Evolutionary conservation across 2,113 vertebrate genomes (phyloP).

Genomic region (Cichladusa arquata): DNA sequence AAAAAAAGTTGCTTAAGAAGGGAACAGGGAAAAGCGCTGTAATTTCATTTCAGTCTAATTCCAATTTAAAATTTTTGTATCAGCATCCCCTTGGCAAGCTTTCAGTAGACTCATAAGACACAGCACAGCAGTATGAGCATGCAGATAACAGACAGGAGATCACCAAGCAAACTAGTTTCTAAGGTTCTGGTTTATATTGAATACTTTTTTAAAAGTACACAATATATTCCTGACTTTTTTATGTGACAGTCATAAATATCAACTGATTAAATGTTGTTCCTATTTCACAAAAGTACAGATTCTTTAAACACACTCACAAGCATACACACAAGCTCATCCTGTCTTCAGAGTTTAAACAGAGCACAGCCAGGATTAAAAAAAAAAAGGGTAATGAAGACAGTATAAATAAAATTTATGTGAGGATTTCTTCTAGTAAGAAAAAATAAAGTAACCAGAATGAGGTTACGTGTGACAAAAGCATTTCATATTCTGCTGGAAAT

Average conservation of each 20-base stretch:
- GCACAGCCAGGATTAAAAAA: not conserved
- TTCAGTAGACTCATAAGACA: not conserved
- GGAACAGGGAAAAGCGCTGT: not conserved
- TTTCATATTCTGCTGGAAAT: not conserved
- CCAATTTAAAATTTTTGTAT: not conserved
- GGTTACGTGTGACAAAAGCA: not conserved
- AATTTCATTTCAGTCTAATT: constrained; percentile 1
- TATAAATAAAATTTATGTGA: not conserved
- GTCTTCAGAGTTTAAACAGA: not conserved
- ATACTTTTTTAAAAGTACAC: not conserved
- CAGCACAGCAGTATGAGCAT: not conserved
- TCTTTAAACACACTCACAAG: not conserved
- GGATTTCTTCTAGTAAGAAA: not conserved
- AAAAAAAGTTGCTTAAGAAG: not conserved
- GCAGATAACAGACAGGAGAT: not conserved
- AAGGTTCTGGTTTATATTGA: not conserved
- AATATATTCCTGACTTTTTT: not conserved
- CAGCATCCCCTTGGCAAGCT: not conserved
- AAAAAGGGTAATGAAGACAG: not conserved
- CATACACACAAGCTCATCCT: not conserved
- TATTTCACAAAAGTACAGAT: not conserved
- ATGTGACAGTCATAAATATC: not conserved
- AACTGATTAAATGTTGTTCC: not conserved
- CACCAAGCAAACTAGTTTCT: not conserved
- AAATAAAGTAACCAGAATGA: not conserved